Evolutionary conservation across 2,888 invertebrate species (phyloP).

Genomic region (Cancer borealis): DNA sequence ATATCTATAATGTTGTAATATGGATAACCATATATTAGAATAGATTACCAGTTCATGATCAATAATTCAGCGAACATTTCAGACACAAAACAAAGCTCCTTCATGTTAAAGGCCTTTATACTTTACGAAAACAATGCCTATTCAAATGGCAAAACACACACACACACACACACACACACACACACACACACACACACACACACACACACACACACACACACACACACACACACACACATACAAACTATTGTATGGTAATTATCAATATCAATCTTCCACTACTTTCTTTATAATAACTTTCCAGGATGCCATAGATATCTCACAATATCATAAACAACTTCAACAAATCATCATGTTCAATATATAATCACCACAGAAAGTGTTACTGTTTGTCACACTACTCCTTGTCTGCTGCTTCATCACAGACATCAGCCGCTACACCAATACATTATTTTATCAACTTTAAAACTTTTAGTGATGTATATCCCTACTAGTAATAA

Average conservation of each 20-base stretch:
- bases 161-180: conserved; percentile 22
- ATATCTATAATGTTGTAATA: background rate
- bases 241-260: background rate
- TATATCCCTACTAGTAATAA: too few relatives aligned
- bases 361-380: background rate
- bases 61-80: background rate
- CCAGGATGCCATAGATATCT: too few relatives aligned
- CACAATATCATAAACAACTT: background rate
- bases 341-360: background rate
- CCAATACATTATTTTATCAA: too few relatives aligned
- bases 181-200: conserved; percentile 7
- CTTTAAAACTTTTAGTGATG: too few relatives aligned
- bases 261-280: background rate
- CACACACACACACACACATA: background rate
- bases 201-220: background rate
- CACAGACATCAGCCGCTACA: background rate
- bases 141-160: background rate
- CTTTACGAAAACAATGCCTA: background rate
- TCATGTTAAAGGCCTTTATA: background rate
- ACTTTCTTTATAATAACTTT: too few relatives aligned
- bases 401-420: background rate
- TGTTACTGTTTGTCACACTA: background rate
- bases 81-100: background rate
- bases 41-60: too few relatives aligned
- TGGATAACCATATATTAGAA: background rate